Conservation (phyloP, 2,113 vertebrate species). For the Lepisosteus oculatus region DNA sequence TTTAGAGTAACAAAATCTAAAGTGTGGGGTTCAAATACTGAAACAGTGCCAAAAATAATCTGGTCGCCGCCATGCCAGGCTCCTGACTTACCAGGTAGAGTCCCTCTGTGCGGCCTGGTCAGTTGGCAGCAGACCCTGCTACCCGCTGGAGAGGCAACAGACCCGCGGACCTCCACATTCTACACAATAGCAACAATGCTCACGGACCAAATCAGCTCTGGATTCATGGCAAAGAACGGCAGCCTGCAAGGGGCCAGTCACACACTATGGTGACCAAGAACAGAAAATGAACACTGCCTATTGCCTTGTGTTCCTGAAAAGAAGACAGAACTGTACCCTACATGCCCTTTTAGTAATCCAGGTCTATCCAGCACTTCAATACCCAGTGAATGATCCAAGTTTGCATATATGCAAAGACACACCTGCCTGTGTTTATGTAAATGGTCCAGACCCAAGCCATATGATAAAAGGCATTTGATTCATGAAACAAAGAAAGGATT, state of each 20-base stretch:
- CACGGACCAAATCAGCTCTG: conserved; percentile 20
- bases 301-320: background rate
- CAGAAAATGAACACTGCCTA: conserved; percentile 4
- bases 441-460: too few species aligned
- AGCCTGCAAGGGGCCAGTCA: background rate
- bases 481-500: background rate
- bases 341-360: background rate
- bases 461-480: background rate
- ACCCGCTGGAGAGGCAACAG: background rate
- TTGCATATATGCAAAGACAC: background rate
- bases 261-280: conserved; percentile 23
- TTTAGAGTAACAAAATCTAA: too few species aligned
- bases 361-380: background rate
- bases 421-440: too few species aligned
- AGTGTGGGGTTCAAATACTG: too few species aligned
- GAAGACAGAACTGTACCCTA: background rate
- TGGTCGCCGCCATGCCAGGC: background rate
- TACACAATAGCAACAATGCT: conserved; percentile 35
- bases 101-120: too few species aligned
- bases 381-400: background rate
- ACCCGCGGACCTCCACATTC: conserved; percentile 26
- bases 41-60: conserved; percentile 28
- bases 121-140: conserved; percentile 6
- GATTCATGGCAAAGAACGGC: too few species aligned
- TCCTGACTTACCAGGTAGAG: too few species aligned